These are phyloP conservation scores for Cristatella mucedo DNA, from an alignment of 2,888 invertebrate genomes.

Conservation along the genomic window DNA sequence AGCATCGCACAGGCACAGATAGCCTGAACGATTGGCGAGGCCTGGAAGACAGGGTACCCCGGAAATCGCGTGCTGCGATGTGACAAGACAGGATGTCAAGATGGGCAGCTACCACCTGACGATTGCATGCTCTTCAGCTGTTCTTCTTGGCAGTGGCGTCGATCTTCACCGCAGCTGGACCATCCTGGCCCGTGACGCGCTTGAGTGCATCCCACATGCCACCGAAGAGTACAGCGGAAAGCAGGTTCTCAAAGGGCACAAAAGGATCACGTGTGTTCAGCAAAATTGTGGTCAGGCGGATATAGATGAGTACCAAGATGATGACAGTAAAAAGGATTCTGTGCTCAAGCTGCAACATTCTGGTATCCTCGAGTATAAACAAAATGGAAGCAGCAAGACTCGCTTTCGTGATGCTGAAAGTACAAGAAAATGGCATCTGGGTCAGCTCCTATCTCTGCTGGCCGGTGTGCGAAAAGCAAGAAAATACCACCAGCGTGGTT, in stretches of 20 bases:
- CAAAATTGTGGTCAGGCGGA: slow-evolving; percentile 83
- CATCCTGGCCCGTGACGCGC: slow-evolving; percentile 55
- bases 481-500: too few relatives aligned
- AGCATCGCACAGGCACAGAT: too few relatives aligned
- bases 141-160: too few relatives aligned
- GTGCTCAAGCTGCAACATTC: slow-evolving; percentile 86
- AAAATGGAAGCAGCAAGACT: slow-evolving; percentile 84
- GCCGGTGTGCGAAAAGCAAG: too few relatives aligned
- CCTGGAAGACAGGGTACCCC: too few relatives aligned
- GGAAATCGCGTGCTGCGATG: too few relatives aligned
- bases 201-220: slow-evolving; percentile 95
- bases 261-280: slow-evolving; percentile 97
- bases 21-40: too few relatives aligned
- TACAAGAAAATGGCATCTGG: slow-evolving; percentile 24
- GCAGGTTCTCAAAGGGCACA: slow-evolving; percentile 92
- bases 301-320: slow-evolving; percentile 90
- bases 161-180: too few relatives aligned
- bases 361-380: slow-evolving; percentile 89
- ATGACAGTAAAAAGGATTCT: slow-evolving; percentile 92
- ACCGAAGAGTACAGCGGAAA: slow-evolving; percentile 72
- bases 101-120: too few relatives aligned
- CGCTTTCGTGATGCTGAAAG: slow-evolving; percentile 79
- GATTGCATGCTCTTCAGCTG: too few relatives aligned
- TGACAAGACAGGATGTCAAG: too few relatives aligned
- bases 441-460: not conserved